Conservation (phyloP, 2,888 invertebrate genomes). For the Tolmerus cingulatus region DNA sequence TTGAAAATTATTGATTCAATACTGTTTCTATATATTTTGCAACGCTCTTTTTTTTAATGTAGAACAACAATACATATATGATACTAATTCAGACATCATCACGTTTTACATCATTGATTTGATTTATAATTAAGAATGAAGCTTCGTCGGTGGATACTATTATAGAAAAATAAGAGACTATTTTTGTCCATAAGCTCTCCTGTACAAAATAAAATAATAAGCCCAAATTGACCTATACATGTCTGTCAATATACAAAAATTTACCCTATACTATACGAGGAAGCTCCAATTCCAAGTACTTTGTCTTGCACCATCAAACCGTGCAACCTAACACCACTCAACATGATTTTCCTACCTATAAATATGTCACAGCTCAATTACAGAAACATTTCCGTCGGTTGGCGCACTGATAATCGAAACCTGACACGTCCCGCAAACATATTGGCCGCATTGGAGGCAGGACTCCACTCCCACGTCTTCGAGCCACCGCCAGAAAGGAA, state of each 20-base stretch:
- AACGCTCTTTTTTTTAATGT: too few relatives aligned
- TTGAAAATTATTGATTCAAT: too few relatives aligned
- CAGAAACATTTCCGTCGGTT: conserved; percentile 10
- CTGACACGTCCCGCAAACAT: neutral
- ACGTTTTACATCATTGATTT: too few relatives aligned
- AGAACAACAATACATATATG: too few relatives aligned
- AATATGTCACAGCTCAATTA: conserved; percentile 24
- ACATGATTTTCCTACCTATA: neutral
- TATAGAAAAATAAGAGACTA: too few relatives aligned
- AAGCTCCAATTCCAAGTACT: neutral
- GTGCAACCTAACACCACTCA: neutral
- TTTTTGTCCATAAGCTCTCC: too few relatives aligned
- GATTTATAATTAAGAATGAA: too few relatives aligned
- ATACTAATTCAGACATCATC: too few relatives aligned
- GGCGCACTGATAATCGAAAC: neutral
- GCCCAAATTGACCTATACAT: neutral
- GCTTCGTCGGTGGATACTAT: too few relatives aligned
- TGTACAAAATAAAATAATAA: neutral
- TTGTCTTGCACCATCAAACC: neutral
- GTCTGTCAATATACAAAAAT: neutral
- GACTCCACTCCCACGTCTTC: neutral
- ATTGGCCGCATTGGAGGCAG: neutral
- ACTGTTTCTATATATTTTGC: too few relatives aligned
- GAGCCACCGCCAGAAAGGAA: neutral
- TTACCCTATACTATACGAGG: neutral